Evolutionary conservation across 2,797 vertebrate species (phyloP), one percentile per base, ranked within the genome.

Genomic region (Pangasius krempfi): DNA sequence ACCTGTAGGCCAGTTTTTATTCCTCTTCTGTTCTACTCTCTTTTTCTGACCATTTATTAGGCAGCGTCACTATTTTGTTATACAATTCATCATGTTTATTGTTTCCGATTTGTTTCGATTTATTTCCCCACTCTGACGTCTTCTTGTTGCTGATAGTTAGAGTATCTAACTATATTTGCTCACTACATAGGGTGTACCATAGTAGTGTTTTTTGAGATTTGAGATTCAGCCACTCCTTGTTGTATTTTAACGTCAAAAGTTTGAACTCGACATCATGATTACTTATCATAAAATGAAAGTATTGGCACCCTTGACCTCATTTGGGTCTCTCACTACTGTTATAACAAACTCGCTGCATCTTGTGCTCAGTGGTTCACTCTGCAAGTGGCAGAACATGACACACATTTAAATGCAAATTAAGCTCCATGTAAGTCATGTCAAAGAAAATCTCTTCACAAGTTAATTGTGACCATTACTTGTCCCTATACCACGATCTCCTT

Each of bases 381-480:
- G 72, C 20, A 12, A 44, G 33, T 4, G 72, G 25, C 9, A 13
- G 70, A 37, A 75, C 0, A 6, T 9, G 30, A 40, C 2, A 1
- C n/a, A 9, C 30, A 14, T 81, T 81, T 81, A 40, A 40, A 58
- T 81, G 54, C 79, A 60, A 81, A 81, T 81, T 6, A 60, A 60
- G 54, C 54, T 58, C 20, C 78, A 3, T 22, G 78, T 56, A 25
- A 81, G 16, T 58, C 30, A 56, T 2, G n/a, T 79, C 76, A 81
- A 27, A 14, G 22, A 14, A 60, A 81, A 60, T 80, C 33, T 14
- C 27, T 25, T 40, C 33, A 2, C 5, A 2, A 40, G 79, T 12
- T 81, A 60, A 81, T 81, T 37, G 79, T 40, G 56, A 60, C 20
- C 33, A 7, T 60, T 37, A 56, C 30, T 56, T 5, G 30, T 80